Conservation (phyloP, 2,113 vertebrate species). For the Falco punctatus region DNA sequence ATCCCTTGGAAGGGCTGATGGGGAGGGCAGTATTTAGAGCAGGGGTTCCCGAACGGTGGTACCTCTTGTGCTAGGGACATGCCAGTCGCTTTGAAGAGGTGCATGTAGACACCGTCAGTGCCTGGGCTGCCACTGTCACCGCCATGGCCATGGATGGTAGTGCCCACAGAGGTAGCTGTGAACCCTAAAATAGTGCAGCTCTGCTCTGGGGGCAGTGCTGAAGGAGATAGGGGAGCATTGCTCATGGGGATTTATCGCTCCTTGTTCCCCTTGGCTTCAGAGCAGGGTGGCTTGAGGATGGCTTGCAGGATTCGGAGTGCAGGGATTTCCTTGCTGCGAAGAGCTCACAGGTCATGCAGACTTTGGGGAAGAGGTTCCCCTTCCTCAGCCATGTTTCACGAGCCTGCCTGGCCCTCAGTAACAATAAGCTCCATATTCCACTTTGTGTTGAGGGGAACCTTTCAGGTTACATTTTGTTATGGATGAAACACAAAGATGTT, state of each 20-base stretch:
- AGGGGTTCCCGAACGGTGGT: not conserved
- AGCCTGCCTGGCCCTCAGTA: not conserved
- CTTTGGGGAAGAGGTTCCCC: not conserved
- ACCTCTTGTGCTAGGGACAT: not conserved
- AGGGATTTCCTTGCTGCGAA: not conserved
- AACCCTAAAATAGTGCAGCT: not conserved
- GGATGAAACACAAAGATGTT: slow-evolving; percentile 32
- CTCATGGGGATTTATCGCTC: rapidly evolving
- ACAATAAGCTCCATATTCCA: rapidly evolving
- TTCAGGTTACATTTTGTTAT: slow-evolving; percentile 17
- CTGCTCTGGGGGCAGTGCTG: not conserved
- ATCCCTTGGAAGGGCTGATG: not conserved
- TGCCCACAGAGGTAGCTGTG: not conserved
- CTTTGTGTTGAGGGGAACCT: not conserved
- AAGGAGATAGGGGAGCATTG: not conserved
- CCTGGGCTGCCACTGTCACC: not conserved
- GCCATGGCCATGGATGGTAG: not conserved
- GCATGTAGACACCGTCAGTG: not conserved
- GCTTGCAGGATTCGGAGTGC: rapidly evolving
- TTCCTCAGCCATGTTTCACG: not conserved
- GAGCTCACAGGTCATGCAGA: not conserved
- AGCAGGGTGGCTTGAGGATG: not conserved
- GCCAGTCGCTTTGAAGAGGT: not conserved
- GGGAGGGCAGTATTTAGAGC: not conserved
- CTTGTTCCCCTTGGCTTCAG: not conserved